Base-by-base conservation (phyloP, 2,797 vertebrate species). In the Natrix natrix region DNA sequence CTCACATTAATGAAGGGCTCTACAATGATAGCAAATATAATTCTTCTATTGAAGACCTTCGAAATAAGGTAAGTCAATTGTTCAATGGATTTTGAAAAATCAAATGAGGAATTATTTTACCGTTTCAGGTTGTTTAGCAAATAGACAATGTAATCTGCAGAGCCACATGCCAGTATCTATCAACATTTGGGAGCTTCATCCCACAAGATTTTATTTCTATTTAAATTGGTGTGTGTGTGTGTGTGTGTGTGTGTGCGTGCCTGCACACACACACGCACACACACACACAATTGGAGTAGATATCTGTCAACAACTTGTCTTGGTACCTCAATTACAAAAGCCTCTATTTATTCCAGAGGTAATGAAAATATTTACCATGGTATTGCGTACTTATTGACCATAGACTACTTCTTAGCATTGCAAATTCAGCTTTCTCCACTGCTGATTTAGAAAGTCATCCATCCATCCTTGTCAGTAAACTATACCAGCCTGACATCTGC, bases 31-130 rank as follows among this genome's bases (percentile, higher is more conserved):
- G 97, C n/a, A 96, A 96, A 20, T 98, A 93, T 6, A 54, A 97
- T 5, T 93, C 37, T 54, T 97, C 96, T 95, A 98, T 98, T 17
- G 97, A 96, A 83, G 98, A 98, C 93, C 97, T 99, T 96, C 98
- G 97, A 96, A 98, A 97, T 93, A 98, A 98, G 98, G 98, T 99
- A 98, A 92, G 96, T 83, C 90, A 32, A 5, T 20, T 86, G 54
- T 78, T 88, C 54, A 69, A 88, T 32, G 8, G 66, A 61, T 83
- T 83, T 89, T 60, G 83, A 66, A 61, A 87, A 87, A 63, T 11
- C 26, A 56, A 28, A 17, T 8, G 13, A 74, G 61, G 37, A n/a
- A 20, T 59, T 10, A 32, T 89, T 74, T 48, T 56, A 24, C 14
- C 4, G n/a, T 24, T 83, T 48, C 8, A 74, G 56, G 17, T 11